Evolutionary conservation across 2,113 vertebrate species (phyloP).

Genomic region (Oenanthe melanoleuca): DNA sequence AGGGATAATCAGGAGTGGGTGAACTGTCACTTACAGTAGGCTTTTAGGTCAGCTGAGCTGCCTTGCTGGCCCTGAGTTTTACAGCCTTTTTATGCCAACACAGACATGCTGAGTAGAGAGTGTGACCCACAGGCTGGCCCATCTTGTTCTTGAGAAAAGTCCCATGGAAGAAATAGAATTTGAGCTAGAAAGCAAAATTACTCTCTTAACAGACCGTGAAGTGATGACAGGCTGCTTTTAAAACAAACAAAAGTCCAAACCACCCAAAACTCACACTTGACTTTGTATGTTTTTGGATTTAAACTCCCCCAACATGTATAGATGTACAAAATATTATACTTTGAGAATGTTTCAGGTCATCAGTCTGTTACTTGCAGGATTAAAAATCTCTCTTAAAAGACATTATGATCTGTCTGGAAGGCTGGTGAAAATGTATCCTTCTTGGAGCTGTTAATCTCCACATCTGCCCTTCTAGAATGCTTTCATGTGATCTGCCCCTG

Average conservation of each 20-base stretch:
- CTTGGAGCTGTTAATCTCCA: constrained; percentile 50
- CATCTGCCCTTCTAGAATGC: constrained; percentile 52
- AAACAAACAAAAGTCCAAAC: constrained; percentile 37
- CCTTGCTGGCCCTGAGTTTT: neutral
- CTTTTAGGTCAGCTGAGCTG: neutral
- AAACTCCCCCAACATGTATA: neutral
- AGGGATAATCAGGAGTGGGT: neutral
- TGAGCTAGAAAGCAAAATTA: neutral
- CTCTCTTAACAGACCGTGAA: constrained; percentile 40
- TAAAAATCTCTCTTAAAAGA: constrained; percentile 37
- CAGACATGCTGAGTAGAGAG: neutral
- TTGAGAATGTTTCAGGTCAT: constrained; percentile 35
- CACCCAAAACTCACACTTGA: neutral
- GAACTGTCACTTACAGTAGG: neutral
- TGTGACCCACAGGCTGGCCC: neutral
- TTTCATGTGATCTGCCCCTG: constrained; percentile 59
- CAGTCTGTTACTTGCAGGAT: constrained; percentile 35
- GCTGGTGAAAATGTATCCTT: constrained; percentile 49
- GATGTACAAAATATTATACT: neutral
- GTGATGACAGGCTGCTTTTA: constrained; percentile 58
- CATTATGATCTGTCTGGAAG: constrained; percentile 39
- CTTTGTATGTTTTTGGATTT: constrained; percentile 24
- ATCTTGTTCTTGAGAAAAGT: neutral
- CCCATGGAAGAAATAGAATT: neutral
- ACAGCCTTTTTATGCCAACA: neutral